Evolutionary conservation across 2,888 invertebrate species (phyloP).

Genomic region (Pyrrhia umbra): DNA sequence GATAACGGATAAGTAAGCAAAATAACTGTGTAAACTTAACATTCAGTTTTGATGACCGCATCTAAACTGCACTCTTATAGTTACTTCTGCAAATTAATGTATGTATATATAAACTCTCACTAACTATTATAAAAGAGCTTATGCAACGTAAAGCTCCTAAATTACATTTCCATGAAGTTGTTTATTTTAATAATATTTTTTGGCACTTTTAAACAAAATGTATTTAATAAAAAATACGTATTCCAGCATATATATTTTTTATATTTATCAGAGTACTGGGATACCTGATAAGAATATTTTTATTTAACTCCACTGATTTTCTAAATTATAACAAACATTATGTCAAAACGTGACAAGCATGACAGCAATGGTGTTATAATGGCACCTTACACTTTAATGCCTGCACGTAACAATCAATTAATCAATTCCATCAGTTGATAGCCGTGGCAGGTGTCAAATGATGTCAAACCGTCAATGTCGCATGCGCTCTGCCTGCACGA

Average conservation of each 20-base stretch:
- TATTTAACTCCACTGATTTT: too few species aligned
- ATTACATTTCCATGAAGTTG: too few species aligned
- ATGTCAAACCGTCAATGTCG: constrained; percentile 42
- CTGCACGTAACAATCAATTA: constrained; percentile 45
- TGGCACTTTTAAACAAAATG: too few species aligned
- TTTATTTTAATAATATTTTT: too few species aligned
- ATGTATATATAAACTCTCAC: neutral
- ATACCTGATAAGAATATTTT: too few species aligned
- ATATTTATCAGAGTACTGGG: too few species aligned
- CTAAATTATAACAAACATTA: constrained; percentile 12
- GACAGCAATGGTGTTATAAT: constrained; percentile 32
- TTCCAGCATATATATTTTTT: too few species aligned
- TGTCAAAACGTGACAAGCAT: constrained; percentile 6
- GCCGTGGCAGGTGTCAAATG: constrained; percentile 58
- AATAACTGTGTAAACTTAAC: constrained; percentile 53
- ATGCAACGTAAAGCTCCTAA: too few species aligned
- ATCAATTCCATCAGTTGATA: constrained; percentile 36
- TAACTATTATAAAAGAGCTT: neutral
- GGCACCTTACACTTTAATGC: constrained; percentile 40
- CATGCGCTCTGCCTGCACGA: constrained; percentile 23
- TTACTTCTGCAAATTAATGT: neutral
- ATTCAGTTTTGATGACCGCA: neutral
- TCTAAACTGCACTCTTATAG: neutral
- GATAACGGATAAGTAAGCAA: constrained; percentile 51
- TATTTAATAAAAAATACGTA: too few species aligned